These are phyloP conservation scores for Tiliacea aurago DNA, from an alignment of 2,888 invertebrate species.

Conservation along the genomic window DNA sequence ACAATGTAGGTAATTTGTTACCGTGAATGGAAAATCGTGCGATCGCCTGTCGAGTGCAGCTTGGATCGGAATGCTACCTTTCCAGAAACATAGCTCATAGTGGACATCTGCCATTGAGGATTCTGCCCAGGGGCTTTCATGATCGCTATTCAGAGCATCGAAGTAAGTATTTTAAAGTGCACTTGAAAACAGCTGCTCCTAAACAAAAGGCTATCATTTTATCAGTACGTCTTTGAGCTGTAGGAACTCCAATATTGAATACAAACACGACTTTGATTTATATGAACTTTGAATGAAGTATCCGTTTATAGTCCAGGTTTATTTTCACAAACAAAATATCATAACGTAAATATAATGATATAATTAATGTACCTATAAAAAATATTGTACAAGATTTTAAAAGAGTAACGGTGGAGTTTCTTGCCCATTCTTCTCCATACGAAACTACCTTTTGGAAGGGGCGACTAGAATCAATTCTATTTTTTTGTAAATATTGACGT, in stretches of 20 bases:
- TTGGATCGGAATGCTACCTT: conserved; percentile 17
- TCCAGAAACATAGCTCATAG: conserved; percentile 21
- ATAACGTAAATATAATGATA: no score
- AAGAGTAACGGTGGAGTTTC: no score
- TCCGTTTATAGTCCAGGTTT: neutral
- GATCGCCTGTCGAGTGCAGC: neutral
- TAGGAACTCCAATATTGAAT: no score
- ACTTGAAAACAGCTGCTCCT: conserved; percentile 1
- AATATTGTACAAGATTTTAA: no score
- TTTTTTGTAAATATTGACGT: no score
- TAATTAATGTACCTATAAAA: no score
- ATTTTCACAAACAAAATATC: neutral
- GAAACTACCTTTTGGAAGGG: no score
- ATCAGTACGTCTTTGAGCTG: neutral
- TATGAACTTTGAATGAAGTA: neutral
- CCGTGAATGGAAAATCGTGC: conserved; percentile 25
- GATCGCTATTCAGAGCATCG: conserved; percentile 36
- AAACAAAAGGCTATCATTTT: conserved; percentile 2
- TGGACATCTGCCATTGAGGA: conserved; percentile 9
- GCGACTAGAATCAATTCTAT: no score
- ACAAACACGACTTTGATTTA: no score
- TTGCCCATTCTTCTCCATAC: no score
- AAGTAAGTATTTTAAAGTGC: conserved; percentile 38
- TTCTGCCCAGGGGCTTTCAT: conserved; percentile 44
- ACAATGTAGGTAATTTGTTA: conserved; percentile 30